Percentiles rank a stretch among this genome's conserved stretches.
Evolutionary conservation across 2,888 invertebrate species (phyloP).

Genomic region (Trilocha varians): DNA sequence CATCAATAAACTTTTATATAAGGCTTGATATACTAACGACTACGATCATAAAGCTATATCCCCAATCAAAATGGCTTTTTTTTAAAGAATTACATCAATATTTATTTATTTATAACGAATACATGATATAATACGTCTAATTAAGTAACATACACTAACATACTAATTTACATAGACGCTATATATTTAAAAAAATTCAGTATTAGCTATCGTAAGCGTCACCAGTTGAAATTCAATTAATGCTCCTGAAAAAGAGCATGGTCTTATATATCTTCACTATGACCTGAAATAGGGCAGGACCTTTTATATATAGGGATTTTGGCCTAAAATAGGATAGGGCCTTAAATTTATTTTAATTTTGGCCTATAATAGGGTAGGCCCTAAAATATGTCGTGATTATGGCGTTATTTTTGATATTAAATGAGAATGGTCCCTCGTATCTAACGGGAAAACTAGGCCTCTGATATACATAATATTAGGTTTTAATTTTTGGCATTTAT

Average conservation of each 20-base stretch:
- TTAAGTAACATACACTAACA: constrained; percentile 9
- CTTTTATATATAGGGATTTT: constrained; percentile 20
- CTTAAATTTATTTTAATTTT: too few species aligned
- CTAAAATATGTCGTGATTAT: constrained; percentile 62
- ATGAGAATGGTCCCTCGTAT: constrained; percentile 66
- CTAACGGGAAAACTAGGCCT: constrained; percentile 55
- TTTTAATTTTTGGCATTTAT: constrained; percentile 8
- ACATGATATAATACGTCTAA: neutral
- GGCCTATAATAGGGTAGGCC: too few species aligned
- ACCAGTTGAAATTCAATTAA: constrained; percentile 55
- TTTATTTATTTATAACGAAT: constrained; percentile 18
- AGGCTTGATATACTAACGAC: constrained; percentile 50
- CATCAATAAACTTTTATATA: constrained; percentile 42
- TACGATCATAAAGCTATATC: constrained; percentile 79
- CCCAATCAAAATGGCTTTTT: constrained; percentile 65
- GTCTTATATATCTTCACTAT: constrained; percentile 50
- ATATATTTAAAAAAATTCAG: constrained; percentile 53
- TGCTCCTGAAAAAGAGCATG: constrained; percentile 51
- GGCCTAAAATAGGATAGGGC: too few species aligned
- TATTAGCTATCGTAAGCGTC: constrained; percentile 67
- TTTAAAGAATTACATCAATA: constrained; percentile 9
- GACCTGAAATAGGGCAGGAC: constrained; percentile 53
- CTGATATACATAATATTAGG: constrained; percentile 21
- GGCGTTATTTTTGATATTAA: constrained; percentile 61
- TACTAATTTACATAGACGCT: constrained; percentile 44